Base-by-base conservation (phyloP, 2,797 vertebrate genomes). In the Glossophaga mutica region DNA sequence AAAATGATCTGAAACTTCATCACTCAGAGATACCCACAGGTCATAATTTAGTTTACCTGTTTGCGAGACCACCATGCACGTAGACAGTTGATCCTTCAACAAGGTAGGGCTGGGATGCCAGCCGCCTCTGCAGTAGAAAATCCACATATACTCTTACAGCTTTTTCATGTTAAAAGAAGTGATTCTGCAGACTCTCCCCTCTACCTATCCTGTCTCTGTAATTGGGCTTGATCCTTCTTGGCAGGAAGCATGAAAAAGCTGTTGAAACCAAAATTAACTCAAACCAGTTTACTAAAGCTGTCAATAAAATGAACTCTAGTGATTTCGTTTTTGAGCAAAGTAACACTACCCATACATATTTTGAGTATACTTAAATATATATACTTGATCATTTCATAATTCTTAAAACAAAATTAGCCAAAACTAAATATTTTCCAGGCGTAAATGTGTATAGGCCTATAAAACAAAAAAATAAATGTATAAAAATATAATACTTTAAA, bases 401-500 rank as follows among this genome's bases (percentile, higher is more conserved):
- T 89, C 14, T 52, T 93, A 77, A 42, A 77, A 76, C 32, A 73
- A 77, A 94, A 34, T 65, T 32, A 76, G 14, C n/a, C 11, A 42
- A 78, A 74, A 48, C 6, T 59, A 86, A 88, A 46, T 65, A 50
- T 62, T 65, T 37, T 86, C 15, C 24, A 94, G 70, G 6, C 55
- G 19, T 68, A 93, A 88, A 70, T 78, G 6, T 48, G 6, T 50
- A 8, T 73, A 88, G 73, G 42, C 9, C 29, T 86, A 24, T 89
- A 84, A 94, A 94, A 65, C 18, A 84, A n/a, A 68, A 8, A 85
- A 1, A 42, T 59, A 89, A 67, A 42, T 91, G 0, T 14, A 68
- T 95, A 88, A 83, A 94, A 92, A 48, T 73, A 52, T 42, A 92
- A 87, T 88, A 71, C 39, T 94, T 62, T 39, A 67, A 87, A 74